These are phyloP conservation scores for Acromyrmex charruanus DNA, from an alignment of 1,140 invertebrate genomes.

Conservation along the genomic window DNA sequence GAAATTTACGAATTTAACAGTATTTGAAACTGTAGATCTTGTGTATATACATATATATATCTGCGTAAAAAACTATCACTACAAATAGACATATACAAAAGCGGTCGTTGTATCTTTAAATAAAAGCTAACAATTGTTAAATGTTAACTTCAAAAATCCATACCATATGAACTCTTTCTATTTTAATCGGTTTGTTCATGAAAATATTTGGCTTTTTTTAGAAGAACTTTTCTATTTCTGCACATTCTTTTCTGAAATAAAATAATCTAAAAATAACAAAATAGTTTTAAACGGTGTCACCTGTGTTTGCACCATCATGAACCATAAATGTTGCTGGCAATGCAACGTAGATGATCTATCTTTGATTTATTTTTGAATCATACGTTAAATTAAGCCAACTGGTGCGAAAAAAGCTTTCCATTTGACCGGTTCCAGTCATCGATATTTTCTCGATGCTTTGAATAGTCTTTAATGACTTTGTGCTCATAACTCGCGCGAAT, in stretches of 20 bases:
- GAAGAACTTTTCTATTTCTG: neutral
- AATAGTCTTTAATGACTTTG: constrained; percentile 47
- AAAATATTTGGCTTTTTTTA: neutral
- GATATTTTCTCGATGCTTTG: constrained; percentile 42
- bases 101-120: neutral
- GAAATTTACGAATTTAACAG: too few relatives aligned
- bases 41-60: too few relatives aligned
- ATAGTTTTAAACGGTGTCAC: neutral
- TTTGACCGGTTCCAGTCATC: constrained; percentile 8
- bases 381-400: constrained; percentile 23
- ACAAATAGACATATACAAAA: too few relatives aligned
- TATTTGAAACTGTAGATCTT: too few relatives aligned
- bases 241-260: neutral
- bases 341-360: neutral
- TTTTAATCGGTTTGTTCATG: neutral
- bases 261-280: neutral
- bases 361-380: neutral
- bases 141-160: neutral
- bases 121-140: neutral
- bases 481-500: constrained; percentile 46
- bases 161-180: neutral
- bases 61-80: too few relatives aligned
- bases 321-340: neutral
- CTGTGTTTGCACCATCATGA: neutral
- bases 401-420: constrained; percentile 17